Evolutionary conservation across 1,140 invertebrate genomes (phyloP).

Genomic region (Tetramorium simillimum): DNA sequence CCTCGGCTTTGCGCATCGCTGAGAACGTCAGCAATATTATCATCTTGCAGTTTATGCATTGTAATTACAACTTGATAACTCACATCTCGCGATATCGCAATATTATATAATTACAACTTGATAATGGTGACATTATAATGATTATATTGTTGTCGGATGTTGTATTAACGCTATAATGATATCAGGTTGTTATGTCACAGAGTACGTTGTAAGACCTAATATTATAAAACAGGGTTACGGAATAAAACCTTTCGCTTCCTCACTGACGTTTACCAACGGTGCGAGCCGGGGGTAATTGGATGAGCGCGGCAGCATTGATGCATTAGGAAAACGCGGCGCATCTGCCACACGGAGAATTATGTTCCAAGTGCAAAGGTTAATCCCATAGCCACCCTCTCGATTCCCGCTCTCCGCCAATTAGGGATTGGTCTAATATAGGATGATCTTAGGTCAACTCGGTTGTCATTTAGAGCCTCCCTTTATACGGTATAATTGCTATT

Average conservation of each 20-base stretch:
- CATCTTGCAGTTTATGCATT: neutral
- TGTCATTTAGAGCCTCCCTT: conserved; percentile 7
- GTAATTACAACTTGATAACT: neutral
- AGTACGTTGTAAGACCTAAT: neutral
- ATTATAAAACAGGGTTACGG: neutral
- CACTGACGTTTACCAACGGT: conserved; percentile 1
- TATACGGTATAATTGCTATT: neutral
- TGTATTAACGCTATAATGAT: neutral
- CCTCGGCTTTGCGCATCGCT: neutral
- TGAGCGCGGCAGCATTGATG: conserved; percentile 49
- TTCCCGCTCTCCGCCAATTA: conserved; percentile 19
- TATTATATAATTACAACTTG: neutral
- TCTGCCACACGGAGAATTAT: conserved; percentile 64
- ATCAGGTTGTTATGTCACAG: neutral
- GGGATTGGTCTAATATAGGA: conserved; percentile 29
- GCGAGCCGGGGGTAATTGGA: conserved; percentile 7
- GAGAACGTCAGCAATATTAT: conserved; percentile 21
- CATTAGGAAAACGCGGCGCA: conserved; percentile 62
- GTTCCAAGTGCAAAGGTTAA: conserved; percentile 61
- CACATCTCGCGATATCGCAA: neutral
- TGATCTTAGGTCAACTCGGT: conserved; percentile 22
- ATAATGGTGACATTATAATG: neutral
- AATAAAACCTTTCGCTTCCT: conserved; percentile 7
- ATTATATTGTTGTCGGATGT: neutral
- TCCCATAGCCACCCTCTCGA: conserved; percentile 38